A percentile compares a stretch with the other conserved stretches of the same genome.
These are phyloP conservation scores for Protosalanx chinensis DNA, from an alignment of 2,797 vertebrate species.

Conservation along the genomic window DNA sequence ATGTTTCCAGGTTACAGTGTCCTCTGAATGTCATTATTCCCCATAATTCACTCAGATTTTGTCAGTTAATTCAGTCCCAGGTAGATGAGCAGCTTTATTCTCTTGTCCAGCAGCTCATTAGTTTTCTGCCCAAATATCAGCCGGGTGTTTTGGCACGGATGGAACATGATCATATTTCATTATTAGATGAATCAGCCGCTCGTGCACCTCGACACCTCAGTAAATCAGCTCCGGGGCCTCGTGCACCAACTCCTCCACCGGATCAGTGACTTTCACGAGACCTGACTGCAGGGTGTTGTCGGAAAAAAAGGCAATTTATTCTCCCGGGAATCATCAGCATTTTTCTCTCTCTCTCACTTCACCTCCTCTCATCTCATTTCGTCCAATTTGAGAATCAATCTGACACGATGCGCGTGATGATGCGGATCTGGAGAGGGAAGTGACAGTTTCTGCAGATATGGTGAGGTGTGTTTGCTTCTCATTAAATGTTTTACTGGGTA, in stretches of 20 bases:
- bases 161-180: constrained; percentile 66
- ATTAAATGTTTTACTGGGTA: no score
- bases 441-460: no score
- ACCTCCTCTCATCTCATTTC: constrained; percentile 10
- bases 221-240: constrained; percentile 54
- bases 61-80: constrained; percentile 67
- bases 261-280: constrained; percentile 47
- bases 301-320: constrained; percentile 45
- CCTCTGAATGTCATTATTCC: constrained; percentile 63
- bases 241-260: constrained; percentile 51
- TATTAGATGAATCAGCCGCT: constrained; percentile 67
- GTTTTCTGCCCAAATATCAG: constrained; percentile 63
- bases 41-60: constrained; percentile 64
- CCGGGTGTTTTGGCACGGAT: constrained; percentile 38
- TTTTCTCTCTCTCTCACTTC: constrained; percentile 22
- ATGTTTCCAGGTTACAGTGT: constrained; percentile 28
- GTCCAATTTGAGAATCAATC: constrained; percentile 30
- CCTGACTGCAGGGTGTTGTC: constrained; percentile 20
- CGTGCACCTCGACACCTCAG: constrained; percentile 37
- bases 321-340: not conserved
- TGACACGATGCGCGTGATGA: not conserved
- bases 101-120: constrained; percentile 47
- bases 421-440: no score
- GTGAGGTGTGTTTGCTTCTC: no score
- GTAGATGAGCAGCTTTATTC: constrained; percentile 53